Conservation (phyloP, 2,888 invertebrate species). For the Chesias legatella region DNA sequence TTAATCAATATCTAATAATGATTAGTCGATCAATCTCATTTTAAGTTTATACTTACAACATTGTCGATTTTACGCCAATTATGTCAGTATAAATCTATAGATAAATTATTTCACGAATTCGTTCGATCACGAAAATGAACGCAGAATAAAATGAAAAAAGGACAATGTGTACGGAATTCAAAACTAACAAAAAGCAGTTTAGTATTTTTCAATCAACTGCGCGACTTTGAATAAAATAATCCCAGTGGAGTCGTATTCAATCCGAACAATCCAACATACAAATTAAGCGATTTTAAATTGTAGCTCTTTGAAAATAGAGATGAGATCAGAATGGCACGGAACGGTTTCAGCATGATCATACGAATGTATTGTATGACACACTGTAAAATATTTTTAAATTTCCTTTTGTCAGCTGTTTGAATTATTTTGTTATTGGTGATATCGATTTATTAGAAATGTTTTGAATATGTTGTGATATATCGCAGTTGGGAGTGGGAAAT, state of each 20-base stretch:
- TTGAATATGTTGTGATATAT: background rate
- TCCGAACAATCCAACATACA: background rate
- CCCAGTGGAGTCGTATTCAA: slow-evolving; percentile 1
- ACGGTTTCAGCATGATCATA: background rate
- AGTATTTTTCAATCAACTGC: slow-evolving; percentile 21
- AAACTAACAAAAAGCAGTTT: slow-evolving; percentile 16
- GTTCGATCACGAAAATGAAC: no score
- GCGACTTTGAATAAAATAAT: slow-evolving; percentile 15
- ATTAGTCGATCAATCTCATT: no score
- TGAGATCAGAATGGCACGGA: background rate
- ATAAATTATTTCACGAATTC: background rate
- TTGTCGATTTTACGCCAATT: no score
- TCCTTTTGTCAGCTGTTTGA: slow-evolving; percentile 4
- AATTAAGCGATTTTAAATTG: background rate
- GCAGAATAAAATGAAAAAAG: slow-evolving; percentile 1
- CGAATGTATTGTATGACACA: slow-evolving; percentile 2
- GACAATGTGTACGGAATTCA: slow-evolving; percentile 3
- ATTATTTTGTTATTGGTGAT: slow-evolving; percentile 4
- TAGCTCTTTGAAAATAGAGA: background rate
- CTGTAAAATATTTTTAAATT: slow-evolving; percentile 10
- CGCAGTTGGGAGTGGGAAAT: no score
- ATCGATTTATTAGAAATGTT: slow-evolving; percentile 12
- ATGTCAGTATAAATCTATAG: no score
- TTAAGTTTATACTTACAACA: no score
- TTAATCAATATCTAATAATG: no score